Evolutionary conservation across 2,113 vertebrate species (phyloP), one percentile per base, ranked within the genome.

Genomic region (Lepidiolamprologus cunningtoni): DNA sequence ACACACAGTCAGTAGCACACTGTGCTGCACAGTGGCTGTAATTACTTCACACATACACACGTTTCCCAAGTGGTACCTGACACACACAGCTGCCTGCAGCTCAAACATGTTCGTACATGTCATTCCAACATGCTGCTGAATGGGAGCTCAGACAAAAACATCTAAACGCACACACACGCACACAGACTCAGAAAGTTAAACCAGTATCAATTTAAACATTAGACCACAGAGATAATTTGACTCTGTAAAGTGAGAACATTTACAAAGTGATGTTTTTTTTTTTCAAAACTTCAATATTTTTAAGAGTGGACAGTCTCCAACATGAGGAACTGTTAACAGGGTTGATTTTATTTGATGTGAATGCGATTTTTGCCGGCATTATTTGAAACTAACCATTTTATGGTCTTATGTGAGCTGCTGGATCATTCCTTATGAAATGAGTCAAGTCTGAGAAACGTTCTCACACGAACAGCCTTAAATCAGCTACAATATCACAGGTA

Each of bases 51-150:
- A 73, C 80, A 85, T 82, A 63, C 61, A 83, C 63, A 71, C 79
- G n/a, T 26, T 82, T 87, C 87, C 83, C 85, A 90, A 66, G 79
- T 90, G 81, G 58, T 85, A 86, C 86, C 89, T 87, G 85, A 90
- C 89, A 90, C 80, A 73, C 33, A 79, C 93, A 94, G 91, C 90
- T 93, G 91, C 81, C 37, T 68, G 63, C 33, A 58, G 23, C 83
- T 82, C 66, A 28, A 80, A 88, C 91, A 93, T 91, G 93, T 92
- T 87, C 86, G 80, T 82, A 93, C 93, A 94, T 83, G 93, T 94
- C 90, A 94, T 93, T 92, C 89, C 90, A 87, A 92, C 89, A 84
- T 89, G 89, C 90, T 91, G 85, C 85, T n/a, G 71, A 86, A 83
- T 66, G 84, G 47, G 23, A 55, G 19, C 42, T 26, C 4, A 2